A percentile compares a stretch with the other conserved stretches of the same genome.
Evolutionary conservation across 2,797 vertebrate genomes (phyloP).

Genomic region (Sphenodon punctatus): DNA sequence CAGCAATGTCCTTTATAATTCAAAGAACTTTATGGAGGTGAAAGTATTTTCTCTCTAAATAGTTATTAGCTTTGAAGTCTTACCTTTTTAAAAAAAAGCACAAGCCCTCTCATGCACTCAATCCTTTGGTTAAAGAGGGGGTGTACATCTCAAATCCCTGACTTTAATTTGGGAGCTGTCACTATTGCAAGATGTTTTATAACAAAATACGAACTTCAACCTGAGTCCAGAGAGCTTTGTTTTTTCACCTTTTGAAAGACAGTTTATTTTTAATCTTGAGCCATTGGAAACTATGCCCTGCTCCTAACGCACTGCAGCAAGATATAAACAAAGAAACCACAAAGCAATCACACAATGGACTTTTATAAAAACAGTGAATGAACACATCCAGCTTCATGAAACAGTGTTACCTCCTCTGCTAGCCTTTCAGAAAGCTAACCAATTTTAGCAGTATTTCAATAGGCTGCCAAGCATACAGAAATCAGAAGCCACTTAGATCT

Average conservation of each 20-base stretch:
- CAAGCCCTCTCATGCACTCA: neutral
- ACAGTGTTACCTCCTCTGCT: neutral
- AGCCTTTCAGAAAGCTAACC: neutral
- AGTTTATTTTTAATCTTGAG: neutral
- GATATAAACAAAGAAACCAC: neutral
- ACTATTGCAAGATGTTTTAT: neutral
- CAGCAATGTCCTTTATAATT: constrained; percentile 81
- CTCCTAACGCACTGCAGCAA: fast-evolving
- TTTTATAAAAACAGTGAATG: neutral
- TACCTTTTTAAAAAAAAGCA: constrained; percentile 51
- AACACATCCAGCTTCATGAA: neutral
- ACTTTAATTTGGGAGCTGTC: neutral
- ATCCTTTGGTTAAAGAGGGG: neutral
- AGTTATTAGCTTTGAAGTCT: constrained; percentile 58
- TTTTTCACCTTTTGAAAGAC: neutral
- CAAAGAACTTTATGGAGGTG: constrained; percentile 72
- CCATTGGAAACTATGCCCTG: constrained; percentile 10
- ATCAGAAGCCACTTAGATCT: neutral
- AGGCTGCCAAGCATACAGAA: neutral
- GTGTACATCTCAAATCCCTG: neutral
- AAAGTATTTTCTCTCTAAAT: constrained; percentile 69
- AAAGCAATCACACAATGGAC: neutral
- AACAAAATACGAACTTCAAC: neutral
- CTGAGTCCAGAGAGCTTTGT: neutral
- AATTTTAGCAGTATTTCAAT: neutral